Evolutionary conservation across 1,140 invertebrate species (phyloP).

Genomic region (Drosophila athabasca): DNA sequence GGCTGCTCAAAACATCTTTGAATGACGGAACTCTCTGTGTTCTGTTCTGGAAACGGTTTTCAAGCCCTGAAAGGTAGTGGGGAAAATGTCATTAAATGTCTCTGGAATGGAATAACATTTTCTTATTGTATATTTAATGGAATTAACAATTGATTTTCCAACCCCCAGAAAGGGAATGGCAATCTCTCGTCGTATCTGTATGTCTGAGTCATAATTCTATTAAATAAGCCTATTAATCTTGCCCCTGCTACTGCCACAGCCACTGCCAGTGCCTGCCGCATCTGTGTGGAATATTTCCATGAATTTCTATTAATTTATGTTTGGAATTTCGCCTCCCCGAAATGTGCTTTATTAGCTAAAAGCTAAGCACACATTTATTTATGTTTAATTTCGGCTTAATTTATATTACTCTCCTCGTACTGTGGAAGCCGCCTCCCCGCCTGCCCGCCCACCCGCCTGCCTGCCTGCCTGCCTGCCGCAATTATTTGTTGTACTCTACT

Average conservation of each 20-base stretch:
- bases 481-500: too few species aligned
- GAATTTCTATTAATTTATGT: constrained; percentile 70
- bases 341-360: constrained; percentile 62
- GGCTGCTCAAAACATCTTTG: neutral
- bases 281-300: constrained; percentile 46
- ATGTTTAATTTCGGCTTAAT: constrained; percentile 68
- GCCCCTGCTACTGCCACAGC: neutral
- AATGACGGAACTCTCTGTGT: too few species aligned
- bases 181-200: neutral
- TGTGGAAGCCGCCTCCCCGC: too few species aligned
- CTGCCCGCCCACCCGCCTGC: neutral
- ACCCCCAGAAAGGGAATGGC: too few species aligned
- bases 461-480: neutral
- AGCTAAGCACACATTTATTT: constrained; percentile 68
- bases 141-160: too few species aligned
- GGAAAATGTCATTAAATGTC: too few species aligned
- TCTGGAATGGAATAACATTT: too few species aligned
- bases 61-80: too few species aligned
- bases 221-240: constrained; percentile 69
- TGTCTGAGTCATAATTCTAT: constrained; percentile 65
- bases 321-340: constrained; percentile 32
- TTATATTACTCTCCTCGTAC: constrained; percentile 50
- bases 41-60: too few species aligned
- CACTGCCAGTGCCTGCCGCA: neutral
- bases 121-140: too few species aligned